These are phyloP conservation scores for Calliphora vomitoria DNA, from an alignment of 2,888 invertebrate genomes.

Conservation along the genomic window DNA sequence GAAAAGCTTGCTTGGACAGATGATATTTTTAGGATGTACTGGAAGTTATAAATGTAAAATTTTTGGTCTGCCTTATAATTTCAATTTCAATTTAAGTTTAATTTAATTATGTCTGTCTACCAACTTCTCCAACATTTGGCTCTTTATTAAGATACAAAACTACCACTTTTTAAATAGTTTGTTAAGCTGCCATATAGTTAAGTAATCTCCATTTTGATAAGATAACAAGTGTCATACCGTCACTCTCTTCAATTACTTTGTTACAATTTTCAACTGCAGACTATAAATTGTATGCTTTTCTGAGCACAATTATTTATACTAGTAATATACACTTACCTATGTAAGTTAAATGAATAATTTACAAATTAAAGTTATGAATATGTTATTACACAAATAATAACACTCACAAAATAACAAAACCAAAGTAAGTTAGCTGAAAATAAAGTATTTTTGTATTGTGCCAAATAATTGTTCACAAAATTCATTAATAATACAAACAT, in stretches of 20 bases:
- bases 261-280: neutral
- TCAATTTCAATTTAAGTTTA: too few species aligned
- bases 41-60: too few species aligned
- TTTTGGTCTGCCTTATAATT: too few species aligned
- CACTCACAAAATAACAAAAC: neutral
- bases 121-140: neutral
- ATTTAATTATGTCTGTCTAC: neutral
- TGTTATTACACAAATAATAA: neutral
- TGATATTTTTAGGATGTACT: too few species aligned
- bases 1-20: too few species aligned
- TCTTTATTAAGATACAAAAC: neutral
- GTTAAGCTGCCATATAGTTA: neutral
- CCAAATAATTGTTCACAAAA: too few species aligned
- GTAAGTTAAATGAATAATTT: neutral
- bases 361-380: neutral
- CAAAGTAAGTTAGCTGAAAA: neutral
- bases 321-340: neutral
- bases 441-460: too few species aligned
- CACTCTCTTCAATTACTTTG: neutral
- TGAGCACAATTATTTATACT: slow-evolving; percentile 5
- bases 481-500: too few species aligned
- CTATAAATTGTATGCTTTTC: slow-evolving; percentile 1
- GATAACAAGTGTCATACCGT: neutral
- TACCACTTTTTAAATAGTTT: neutral
- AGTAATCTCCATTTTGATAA: neutral